phyloP scores from a whole-genome alignment of 2,113 vertebrate species.

The Scytalopus superciliaris region DNA sequence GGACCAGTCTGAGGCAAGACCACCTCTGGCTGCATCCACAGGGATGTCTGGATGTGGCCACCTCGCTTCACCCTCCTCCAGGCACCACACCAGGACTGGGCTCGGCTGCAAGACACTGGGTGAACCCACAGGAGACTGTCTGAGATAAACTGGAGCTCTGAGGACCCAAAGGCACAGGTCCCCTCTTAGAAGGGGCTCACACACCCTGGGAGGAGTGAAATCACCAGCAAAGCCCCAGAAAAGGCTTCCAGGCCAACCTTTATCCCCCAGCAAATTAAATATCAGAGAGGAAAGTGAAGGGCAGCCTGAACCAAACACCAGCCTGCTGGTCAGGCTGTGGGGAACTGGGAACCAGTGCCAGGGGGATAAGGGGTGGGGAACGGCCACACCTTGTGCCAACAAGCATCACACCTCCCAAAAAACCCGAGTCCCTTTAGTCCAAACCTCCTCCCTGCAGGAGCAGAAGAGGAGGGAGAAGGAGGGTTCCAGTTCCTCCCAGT shows the following conservation, averaged over 20 bases:
- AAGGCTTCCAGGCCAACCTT: not conserved
- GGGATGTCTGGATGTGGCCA: not conserved
- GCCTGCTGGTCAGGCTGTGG: not conserved
- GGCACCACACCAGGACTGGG: not conserved
- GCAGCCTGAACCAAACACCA: not conserved
- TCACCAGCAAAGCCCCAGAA: fast-evolving
- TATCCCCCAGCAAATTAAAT: not conserved
- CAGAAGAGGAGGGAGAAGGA: not conserved
- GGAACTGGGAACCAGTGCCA: not conserved
- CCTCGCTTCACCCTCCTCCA: fast-evolving
- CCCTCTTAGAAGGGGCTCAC: fast-evolving
- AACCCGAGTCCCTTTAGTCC: fast-evolving
- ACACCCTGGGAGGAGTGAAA: not conserved
- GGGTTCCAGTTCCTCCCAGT: not conserved
- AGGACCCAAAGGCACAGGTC: fast-evolving
- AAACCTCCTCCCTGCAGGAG: fast-evolving
- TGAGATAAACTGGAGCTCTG: not conserved
- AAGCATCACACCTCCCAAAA: not conserved
- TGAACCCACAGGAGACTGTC: not conserved
- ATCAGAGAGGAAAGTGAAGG: not conserved
- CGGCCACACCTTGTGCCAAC: fast-evolving
- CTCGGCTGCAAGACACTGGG: not conserved
- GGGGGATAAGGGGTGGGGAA: no score
- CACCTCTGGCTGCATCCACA: not conserved
- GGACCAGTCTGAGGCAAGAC: not conserved